Base-by-base conservation (phyloP, 1,140 invertebrate species). In the Dinoponera quadriceps region DNA sequence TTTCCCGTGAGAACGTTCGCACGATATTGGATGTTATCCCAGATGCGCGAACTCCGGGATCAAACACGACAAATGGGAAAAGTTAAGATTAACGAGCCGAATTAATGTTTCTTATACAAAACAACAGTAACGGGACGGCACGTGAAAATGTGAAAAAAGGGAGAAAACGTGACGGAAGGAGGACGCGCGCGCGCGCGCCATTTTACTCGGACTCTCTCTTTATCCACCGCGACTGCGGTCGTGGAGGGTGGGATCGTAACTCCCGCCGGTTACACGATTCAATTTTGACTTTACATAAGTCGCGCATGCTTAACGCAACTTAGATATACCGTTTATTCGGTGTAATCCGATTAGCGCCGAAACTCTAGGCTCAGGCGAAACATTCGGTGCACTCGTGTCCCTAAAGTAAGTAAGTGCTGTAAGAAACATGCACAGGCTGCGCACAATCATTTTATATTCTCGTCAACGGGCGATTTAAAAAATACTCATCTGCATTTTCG, bases 1-100 rank as follows among this genome's bases (percentile, higher is more conserved):
- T 77, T 82, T 55, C 71, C 44, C 59, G 49, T 80, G 71, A 74
- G 81, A 82, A 82, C 48, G 44, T 62, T 63, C 51, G 71, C 81
- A n/a, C 51, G 59, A 82, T 75, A 82, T 77, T 82, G 71, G 75
- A 80, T 80, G 75, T 80, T 80, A 80, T 80, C 75, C 75, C 75
- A 71, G 75, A 80, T 80, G 75, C 75, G 25, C 65, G 54, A 80
- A 71, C 75, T 71, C 25, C 65, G 7, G 51, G 63, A 80, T 80
- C 75, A 80, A 80, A 80, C 57, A 80, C 75, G 75, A 69, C 75
- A 80, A 80, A 80, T 80, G 75, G 65, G 75, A 80, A 80, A 80
- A 80, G 75, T 80, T 80, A 80, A 80, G 65, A 80, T 80, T 80
- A 80, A 80, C 65, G 75, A 71, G 65, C 33, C 65, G 33, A 71